These are phyloP conservation scores for Conops quadrifasciatus DNA, from an alignment of 2,888 invertebrate genomes.

Conservation along the genomic window DNA sequence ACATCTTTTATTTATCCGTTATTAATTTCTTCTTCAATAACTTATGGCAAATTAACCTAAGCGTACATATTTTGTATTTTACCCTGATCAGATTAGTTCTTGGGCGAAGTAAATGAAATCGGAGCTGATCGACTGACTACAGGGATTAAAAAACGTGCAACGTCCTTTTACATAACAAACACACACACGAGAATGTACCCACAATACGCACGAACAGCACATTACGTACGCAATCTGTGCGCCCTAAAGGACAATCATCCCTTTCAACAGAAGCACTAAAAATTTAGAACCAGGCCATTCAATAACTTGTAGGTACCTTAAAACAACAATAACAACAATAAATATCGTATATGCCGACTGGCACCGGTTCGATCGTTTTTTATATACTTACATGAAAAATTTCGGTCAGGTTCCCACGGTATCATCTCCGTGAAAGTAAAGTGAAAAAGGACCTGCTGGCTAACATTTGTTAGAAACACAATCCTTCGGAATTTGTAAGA, in stretches of 20 bases:
- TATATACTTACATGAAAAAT: neutral
- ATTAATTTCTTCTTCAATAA: neutral
- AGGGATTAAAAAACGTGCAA: too few species aligned
- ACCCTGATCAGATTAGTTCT: neutral
- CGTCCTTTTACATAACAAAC: too few species aligned
- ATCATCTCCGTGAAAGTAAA: conserved; percentile 22
- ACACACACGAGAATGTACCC: neutral
- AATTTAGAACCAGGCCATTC: neutral
- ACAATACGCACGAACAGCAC: neutral
- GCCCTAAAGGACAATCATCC: conserved; percentile 16
- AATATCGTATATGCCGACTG: neutral
- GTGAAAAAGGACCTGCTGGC: conserved; percentile 34
- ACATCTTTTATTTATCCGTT: too few species aligned
- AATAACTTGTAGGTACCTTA: conserved; percentile 16
- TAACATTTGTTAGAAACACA: neutral
- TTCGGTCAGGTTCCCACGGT: conserved; percentile 31
- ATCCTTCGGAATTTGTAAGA: conserved; percentile 74
- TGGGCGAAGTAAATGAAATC: neutral
- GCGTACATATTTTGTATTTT: neutral
- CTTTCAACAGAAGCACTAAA: conserved; percentile 20
- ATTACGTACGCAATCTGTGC: neutral
- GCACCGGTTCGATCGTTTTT: neutral
- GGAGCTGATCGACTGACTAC: too few species aligned
- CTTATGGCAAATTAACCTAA: neutral
- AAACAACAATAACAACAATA: neutral